These are phyloP conservation scores for Apostichopus parvimensis DNA, from an alignment of 35 echinoderm and acorn worm species.

Conservation along the genomic window DNA sequence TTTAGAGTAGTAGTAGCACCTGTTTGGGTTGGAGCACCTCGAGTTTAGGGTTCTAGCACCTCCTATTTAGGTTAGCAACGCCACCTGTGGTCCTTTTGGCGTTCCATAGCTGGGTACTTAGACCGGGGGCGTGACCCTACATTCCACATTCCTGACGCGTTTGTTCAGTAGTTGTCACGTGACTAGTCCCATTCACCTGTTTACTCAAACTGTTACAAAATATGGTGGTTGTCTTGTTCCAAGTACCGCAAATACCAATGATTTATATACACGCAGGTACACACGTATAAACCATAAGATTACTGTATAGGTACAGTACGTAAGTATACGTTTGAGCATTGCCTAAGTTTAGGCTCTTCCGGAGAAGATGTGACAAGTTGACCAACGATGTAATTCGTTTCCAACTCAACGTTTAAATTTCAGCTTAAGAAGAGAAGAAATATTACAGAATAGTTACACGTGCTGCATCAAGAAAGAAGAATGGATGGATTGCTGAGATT, in stretches of 20 bases:
- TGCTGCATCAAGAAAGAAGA: background rate
- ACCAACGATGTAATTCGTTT: background rate
- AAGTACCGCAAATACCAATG: too few species aligned
- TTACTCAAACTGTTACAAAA: background rate
- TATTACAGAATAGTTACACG: too few species aligned
- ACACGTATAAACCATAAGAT: too few species aligned
- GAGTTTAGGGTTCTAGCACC: too few species aligned
- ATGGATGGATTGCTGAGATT: background rate
- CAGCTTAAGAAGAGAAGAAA: background rate
- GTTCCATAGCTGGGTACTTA: too few species aligned
- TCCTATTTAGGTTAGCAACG: too few species aligned
- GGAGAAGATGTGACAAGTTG: background rate
- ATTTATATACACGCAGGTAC: too few species aligned
- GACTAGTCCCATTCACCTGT: slow-evolving; percentile 5
- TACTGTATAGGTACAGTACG: too few species aligned
- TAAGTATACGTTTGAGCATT: too few species aligned
- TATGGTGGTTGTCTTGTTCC: background rate
- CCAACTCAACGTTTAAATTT: background rate
- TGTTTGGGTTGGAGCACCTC: too few species aligned
- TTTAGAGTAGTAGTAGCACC: too few species aligned
- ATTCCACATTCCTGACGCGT: background rate
- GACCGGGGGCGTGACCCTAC: slow-evolving; percentile 1
- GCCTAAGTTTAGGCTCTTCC: background rate
- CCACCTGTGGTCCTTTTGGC: too few species aligned
- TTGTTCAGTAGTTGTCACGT: background rate